These are phyloP conservation scores for Neoseiulus cucumeris DNA, from an alignment of 1,140 invertebrate genomes.

Conservation along the genomic window DNA sequence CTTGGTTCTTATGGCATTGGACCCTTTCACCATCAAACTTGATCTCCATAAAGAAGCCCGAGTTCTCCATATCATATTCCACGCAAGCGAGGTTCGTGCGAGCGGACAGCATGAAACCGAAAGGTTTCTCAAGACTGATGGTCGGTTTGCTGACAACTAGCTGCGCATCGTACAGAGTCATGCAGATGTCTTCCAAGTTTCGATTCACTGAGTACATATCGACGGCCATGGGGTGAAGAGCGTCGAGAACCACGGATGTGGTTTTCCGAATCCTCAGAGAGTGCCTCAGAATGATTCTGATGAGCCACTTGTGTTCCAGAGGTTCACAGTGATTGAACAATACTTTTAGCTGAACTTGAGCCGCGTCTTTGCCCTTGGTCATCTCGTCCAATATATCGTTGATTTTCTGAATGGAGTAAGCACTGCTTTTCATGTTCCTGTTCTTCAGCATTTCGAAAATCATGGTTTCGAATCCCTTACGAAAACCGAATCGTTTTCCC, in stretches of 20 bases:
- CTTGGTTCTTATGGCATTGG: constrained; percentile 64
- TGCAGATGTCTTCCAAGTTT: constrained; percentile 4
- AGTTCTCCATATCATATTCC: background rate
- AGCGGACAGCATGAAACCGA: constrained; percentile 5
- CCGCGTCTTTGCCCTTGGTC: background rate
- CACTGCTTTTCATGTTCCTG: background rate
- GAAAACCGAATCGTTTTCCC: background rate
- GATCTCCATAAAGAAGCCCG: constrained; percentile 37
- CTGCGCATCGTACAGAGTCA: background rate
- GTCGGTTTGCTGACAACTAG: background rate
- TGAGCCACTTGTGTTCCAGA: constrained; percentile 1
- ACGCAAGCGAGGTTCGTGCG: background rate
- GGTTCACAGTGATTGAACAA: background rate
- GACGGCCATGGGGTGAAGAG: background rate
- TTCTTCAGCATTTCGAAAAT: constrained; percentile 3
- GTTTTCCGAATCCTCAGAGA: background rate
- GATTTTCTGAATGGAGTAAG: background rate
- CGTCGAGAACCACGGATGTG: background rate
- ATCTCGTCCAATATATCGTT: background rate
- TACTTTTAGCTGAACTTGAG: background rate
- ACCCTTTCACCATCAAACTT: constrained; percentile 90
- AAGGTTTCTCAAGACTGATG: background rate
- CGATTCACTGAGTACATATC: background rate
- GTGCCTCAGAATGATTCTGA: background rate
- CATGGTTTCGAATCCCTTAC: background rate